phyloP scores from a whole-genome alignment of 2,113 vertebrate species.

The Pantherophis guttatus region DNA sequence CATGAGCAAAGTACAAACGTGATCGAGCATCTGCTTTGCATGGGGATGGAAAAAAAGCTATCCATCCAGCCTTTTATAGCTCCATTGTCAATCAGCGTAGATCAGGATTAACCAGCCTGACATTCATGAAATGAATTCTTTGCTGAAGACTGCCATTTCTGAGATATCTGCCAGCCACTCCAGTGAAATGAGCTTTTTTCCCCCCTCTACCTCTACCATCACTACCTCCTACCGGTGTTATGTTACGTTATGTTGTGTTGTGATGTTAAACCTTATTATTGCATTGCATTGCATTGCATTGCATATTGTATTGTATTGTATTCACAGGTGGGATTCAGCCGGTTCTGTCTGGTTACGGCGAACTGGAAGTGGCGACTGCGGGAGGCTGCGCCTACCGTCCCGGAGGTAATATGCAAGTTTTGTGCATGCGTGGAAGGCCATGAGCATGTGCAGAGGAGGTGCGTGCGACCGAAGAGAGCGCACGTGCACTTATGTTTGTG shows the following conservation, averaged over 20 bases:
- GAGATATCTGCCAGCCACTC: background rate
- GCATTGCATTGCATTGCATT: no score
- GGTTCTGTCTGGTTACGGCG: no score
- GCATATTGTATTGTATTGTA: no score
- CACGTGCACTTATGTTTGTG: no score
- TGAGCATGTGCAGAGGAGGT: no score
- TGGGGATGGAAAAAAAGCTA: background rate
- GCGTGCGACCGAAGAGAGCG: no score
- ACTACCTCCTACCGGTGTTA: background rate
- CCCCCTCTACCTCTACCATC: background rate
- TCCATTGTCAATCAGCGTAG: background rate
- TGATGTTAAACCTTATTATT: background rate
- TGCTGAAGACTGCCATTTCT: background rate
- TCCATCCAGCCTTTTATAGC: background rate
- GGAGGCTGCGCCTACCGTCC: no score
- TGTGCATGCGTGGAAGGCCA: no score
- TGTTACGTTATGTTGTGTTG: background rate
- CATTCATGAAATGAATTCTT: background rate
- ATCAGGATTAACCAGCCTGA: background rate
- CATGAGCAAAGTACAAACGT: background rate
- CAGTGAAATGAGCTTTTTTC: background rate
- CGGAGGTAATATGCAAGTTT: no score
- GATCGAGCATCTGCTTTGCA: background rate
- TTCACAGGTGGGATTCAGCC: no score
- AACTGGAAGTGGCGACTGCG: no score